Evolutionary conservation across 2,113 vertebrate species (phyloP), one percentile per base, ranked within the genome.

Genomic region (Ameiurus melas): DNA sequence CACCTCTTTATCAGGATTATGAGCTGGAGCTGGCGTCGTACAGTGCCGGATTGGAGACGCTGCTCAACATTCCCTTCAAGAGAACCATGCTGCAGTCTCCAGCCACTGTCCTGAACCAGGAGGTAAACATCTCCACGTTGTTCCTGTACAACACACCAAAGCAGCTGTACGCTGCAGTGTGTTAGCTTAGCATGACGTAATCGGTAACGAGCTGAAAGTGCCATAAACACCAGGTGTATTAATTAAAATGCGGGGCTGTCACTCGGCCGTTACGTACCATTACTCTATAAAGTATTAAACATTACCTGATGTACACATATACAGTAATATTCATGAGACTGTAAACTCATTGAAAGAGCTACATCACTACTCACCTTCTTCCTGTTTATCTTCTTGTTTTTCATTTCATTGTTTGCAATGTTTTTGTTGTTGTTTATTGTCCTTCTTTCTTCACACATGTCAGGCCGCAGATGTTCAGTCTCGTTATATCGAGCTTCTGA

Each of bases 51-150:
- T 92, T 99, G 92, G 98, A 99, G 94, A 99, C 98, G 0, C 91
- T 99, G 71, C 96, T 98, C 57, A 99, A 97, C 91, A 97, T 99
- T 90, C 98, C 98, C 9, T 96, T 99, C 91, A 99, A 98, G 94
- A 97, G 95, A 88, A 97, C 96, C 0, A 94, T 99, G 94, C 94
- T 98, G 77, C 97, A 98, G 90, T 99, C 98, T 60, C 97, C 98
- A 30, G 95, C 98, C 58, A 95, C 95, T 68, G 92, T 95, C 53
- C 95, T 99, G 90, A 94, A 97, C 87, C 95, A 98, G 91, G 97
- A 99, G 97, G 98, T 99, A 95, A 33, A 85, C 8, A 73, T 64
- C 77, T 6, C 64, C 27, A 53, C 9, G 19, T 25, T 2, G 0
- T 7, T 17, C 14, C 22, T 64, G 43, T 25, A 77, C n/a, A 19